Evolutionary conservation across 2,888 invertebrate genomes (phyloP).

Genomic region (Julus scandinavius): DNA sequence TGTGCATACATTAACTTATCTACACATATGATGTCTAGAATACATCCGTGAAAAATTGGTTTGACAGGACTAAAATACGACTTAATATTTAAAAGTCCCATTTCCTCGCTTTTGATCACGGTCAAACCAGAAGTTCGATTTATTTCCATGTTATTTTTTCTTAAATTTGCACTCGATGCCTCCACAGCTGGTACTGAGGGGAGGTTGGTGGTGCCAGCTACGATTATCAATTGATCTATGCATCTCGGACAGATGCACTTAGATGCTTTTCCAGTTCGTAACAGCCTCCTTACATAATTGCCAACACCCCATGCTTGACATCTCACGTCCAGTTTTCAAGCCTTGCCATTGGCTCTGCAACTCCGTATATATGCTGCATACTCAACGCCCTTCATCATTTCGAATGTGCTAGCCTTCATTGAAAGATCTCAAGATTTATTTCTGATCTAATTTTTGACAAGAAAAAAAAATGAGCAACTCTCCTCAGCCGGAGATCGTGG

Average conservation of each 20-base stretch:
- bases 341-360: neutral
- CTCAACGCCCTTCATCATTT: too few species aligned
- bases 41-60: neutral
- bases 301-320: neutral
- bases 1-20: neutral
- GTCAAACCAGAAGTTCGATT: neutral
- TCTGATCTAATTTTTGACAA: neutral
- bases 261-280: neutral
- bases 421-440: neutral
- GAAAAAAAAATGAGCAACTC: neutral
- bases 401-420: neutral
- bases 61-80: neutral
- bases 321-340: neutral
- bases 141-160: neutral
- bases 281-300: neutral
- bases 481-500: neutral
- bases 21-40: neutral
- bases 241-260: neutral
- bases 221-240: neutral
- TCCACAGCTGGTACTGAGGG: neutral
- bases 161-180: neutral
- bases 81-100: neutral
- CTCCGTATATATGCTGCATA: neutral
- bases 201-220: neutral
- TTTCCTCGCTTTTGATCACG: neutral